Percentiles rank a stretch among this genome's conserved stretches.
These are phyloP conservation scores for Stegana nigrithorax DNA, from an alignment of 2,888 invertebrate species.

Conservation along the genomic window DNA sequence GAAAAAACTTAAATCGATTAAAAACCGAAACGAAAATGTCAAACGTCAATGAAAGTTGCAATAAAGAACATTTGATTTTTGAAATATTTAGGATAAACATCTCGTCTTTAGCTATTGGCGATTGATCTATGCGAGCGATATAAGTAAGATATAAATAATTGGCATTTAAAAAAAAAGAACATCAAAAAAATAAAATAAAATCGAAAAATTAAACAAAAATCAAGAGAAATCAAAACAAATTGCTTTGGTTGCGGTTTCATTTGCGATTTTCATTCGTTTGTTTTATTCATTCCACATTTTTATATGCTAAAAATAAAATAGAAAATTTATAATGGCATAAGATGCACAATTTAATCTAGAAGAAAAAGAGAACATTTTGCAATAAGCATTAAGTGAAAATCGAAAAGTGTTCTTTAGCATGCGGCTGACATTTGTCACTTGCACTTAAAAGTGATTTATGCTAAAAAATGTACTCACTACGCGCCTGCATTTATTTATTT, in stretches of 20 bases:
- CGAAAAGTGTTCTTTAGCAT: constrained; percentile 3
- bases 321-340: constrained; percentile 9
- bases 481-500: constrained; percentile 35
- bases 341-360: not conserved
- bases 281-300: not conserved
- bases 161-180: constrained; percentile 6
- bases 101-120: not conserved
- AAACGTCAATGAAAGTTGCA: constrained; percentile 12
- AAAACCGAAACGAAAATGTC: no score
- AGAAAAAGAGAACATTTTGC: not conserved
- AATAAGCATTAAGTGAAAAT: not conserved
- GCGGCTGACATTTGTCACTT: constrained; percentile 58
- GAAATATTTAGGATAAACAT: constrained; percentile 4
- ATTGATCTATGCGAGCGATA: not conserved
- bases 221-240: not conserved
- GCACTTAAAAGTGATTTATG: constrained; percentile 66
- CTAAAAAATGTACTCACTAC: constrained; percentile 40
- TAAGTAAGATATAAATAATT: constrained; percentile 14
- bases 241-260: not conserved
- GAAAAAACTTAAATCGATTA: no score
- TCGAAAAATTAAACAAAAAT: no score
- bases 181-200: no score
- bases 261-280: not conserved
- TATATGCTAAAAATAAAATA: constrained; percentile 7
- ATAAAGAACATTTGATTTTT: constrained; percentile 17